These are phyloP conservation scores for Chrysogorgia sp. DNA, from an alignment of 92 coral and sea anemone species.

Conservation along the genomic window DNA sequence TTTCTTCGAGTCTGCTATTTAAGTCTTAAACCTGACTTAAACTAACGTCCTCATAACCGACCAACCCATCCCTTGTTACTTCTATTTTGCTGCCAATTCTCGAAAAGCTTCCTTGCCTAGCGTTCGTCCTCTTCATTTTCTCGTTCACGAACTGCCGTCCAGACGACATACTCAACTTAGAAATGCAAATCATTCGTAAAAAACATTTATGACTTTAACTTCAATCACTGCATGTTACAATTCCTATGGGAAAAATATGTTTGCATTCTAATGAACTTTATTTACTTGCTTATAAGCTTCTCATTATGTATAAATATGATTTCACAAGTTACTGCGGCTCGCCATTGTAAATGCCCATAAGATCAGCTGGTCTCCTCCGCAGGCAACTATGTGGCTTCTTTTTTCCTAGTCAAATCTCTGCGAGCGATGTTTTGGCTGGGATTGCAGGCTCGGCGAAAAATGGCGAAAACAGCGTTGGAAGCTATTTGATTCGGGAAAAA, in stretches of 20 bases:
- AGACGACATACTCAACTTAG: background rate
- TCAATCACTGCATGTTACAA: background rate
- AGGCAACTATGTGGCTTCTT: too few species aligned
- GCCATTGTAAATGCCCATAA: too few species aligned
- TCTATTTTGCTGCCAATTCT: constrained; percentile 54
- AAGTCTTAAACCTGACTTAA: too few species aligned
- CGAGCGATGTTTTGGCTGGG: too few species aligned
- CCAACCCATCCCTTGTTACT: constrained; percentile 40
- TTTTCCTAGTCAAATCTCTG: too few species aligned
- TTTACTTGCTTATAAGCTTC: background rate
- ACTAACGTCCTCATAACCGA: constrained; percentile 33
- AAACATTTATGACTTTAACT: background rate
- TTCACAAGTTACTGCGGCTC: too few species aligned
- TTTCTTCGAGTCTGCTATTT: background rate
- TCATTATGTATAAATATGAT: too few species aligned
- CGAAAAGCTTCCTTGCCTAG: constrained; percentile 59
- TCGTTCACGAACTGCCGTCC: background rate
- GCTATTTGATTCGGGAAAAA: too few species aligned
- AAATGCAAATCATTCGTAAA: background rate
- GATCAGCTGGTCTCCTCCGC: too few species aligned
- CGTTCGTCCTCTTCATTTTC: constrained; percentile 16
- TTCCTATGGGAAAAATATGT: background rate
- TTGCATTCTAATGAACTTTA: background rate
- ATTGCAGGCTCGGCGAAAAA: too few species aligned
- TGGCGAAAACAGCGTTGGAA: too few species aligned